Base-by-base conservation (phyloP, 2,113 vertebrate species). In the Notothenia coriiceps region DNA sequence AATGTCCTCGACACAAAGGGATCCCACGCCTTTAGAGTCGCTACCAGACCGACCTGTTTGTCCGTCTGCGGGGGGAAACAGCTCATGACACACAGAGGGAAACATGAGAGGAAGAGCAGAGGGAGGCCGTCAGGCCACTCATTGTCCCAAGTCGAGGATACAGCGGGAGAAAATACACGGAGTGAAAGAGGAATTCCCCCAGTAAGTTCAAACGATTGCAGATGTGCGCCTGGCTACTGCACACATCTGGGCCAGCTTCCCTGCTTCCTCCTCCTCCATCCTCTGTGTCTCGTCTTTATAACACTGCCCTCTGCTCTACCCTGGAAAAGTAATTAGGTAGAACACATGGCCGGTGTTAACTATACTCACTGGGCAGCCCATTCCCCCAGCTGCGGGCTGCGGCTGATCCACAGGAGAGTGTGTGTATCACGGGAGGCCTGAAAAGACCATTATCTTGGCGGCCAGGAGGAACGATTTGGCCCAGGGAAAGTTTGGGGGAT, bases 401-500 rank as follows among this genome's bases (percentile, higher is more conserved):
- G 62, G 82, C 60, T 25, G 73, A 80, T 85, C 83, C 68, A 51
- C 60, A 56, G 87, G 74, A 14, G 63, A 47, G 86, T 17, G 54
- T n/a, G 54, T 54, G 33, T 20, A 86, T 77, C 68, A 80, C 14
- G 12, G 82, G 85, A 90, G 90, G 90, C 87, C 92, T 93, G 93
- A 72, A 80, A 90, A 88, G 77, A 17, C 71, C 91, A 90, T 92
- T 89, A 89, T 86, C 84, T 57, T 33, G 80, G 79, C 61, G 40
- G 84, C 54, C 51, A 25, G 89, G 65, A 82, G 77, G 77, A 87
- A 22, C 70, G 79, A 74, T 74, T 87, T 88, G 91, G 92, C 84
- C 10, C 56, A 67, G 82, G 92, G 89, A 83, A 91, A 89, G 77
- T 93, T 93, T 76, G 85, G 93, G 93, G 93, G 89, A 92, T 94